phyloP scores from a whole-genome alignment of 1,140 invertebrate species.

The Drosophila malerkotliana region DNA sequence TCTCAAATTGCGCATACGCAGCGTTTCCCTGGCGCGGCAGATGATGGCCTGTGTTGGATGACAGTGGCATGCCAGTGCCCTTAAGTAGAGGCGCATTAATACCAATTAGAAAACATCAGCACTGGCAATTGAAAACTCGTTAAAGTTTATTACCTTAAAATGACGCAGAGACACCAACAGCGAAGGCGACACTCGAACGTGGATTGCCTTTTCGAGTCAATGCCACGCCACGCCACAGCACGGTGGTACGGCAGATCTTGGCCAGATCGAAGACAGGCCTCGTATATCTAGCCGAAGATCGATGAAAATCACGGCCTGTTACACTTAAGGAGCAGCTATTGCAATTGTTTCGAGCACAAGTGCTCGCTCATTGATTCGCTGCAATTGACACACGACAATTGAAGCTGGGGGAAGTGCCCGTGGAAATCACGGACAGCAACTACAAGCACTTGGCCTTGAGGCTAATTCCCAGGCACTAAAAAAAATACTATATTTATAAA shows the following conservation, averaged over 20 bases:
- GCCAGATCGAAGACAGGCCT: constrained; percentile 33
- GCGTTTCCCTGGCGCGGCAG: constrained; percentile 22
- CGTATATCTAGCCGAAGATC: constrained; percentile 31
- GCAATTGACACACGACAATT: constrained; percentile 64
- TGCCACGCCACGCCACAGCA: constrained; percentile 17
- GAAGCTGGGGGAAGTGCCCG: constrained; percentile 10
- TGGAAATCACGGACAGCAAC: constrained; percentile 33
- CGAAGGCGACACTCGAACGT: constrained; percentile 25
- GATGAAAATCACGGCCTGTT: constrained; percentile 8
- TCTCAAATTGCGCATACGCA: constrained; percentile 66
- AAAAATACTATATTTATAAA: not conserved
- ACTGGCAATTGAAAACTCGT: constrained; percentile 80
- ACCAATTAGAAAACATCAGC: constrained; percentile 76
- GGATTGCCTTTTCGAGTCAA: constrained; percentile 42
- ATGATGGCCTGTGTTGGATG: not conserved
- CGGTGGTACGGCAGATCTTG: constrained; percentile 23
- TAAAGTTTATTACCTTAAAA: constrained; percentile 80
- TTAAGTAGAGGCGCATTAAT: constrained; percentile 76
- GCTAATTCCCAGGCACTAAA: constrained; percentile 57
- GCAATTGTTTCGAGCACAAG: constrained; percentile 45
- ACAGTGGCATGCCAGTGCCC: constrained; percentile 52
- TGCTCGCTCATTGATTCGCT: constrained; percentile 31
- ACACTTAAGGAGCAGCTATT: constrained; percentile 43
- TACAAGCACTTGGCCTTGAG: constrained; percentile 57
- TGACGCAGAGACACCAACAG: constrained; percentile 22